These are phyloP conservation scores for Drosophila nasuta DNA, from an alignment of 1,140 invertebrate genomes.

Conservation along the genomic window DNA sequence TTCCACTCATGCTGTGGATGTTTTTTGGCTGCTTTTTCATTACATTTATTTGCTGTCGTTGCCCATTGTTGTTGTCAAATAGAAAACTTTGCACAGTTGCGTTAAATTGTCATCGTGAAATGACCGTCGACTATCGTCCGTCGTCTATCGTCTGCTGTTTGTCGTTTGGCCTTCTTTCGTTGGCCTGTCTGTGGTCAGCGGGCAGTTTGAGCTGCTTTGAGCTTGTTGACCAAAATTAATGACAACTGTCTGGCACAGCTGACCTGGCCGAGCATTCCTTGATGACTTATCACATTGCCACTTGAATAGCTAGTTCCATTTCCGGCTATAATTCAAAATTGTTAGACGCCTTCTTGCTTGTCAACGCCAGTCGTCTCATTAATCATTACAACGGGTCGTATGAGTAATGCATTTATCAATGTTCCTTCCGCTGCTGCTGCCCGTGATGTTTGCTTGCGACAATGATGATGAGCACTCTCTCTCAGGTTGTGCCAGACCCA, in stretches of 20 bases:
- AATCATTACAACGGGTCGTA: conserved; percentile 49
- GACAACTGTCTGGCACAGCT: conserved; percentile 77
- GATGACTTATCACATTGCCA: conserved; percentile 77
- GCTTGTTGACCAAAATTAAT: conserved; percentile 70
- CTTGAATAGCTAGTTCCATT: conserved; percentile 49
- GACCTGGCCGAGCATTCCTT: conserved; percentile 63
- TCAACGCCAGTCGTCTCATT: conserved; percentile 46
- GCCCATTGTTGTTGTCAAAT: conserved; percentile 44
- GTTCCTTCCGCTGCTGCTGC: conserved; percentile 23
- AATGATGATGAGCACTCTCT: not conserved
- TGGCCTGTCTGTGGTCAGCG: conserved; percentile 53
- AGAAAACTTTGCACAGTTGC: conserved; percentile 54
- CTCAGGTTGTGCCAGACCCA: not conserved
- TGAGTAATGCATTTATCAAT: conserved; percentile 69
- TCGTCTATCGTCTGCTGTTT: not conserved
- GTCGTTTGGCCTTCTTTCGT: not conserved
- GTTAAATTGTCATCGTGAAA: conserved; percentile 78
- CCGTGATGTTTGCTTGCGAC: conserved; percentile 3
- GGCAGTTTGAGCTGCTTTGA: conserved; percentile 6
- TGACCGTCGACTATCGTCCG: conserved; percentile 16
- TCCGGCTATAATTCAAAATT: conserved; percentile 53
- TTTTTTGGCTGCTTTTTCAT: conserved; percentile 44
- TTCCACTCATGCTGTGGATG: conserved; percentile 29
- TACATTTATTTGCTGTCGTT: conserved; percentile 46
- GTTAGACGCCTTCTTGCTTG: conserved; percentile 29